Evolutionary conservation across 2,113 vertebrate genomes (phyloP).

Genomic region (Leptobrachium leishanense): DNA sequence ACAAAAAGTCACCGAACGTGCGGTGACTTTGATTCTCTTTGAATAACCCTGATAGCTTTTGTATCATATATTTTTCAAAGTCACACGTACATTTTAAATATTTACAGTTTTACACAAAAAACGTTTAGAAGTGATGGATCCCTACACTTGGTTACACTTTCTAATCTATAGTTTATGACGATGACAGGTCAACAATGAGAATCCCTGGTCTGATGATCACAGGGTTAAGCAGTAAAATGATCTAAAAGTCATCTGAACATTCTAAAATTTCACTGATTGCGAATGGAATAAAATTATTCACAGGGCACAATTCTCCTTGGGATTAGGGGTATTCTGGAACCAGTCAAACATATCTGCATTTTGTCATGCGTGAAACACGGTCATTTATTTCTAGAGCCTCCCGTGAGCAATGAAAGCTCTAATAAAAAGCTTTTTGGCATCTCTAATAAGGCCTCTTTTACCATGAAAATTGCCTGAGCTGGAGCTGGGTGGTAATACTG

Average conservation of each 20-base stretch:
- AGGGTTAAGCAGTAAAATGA: background rate
- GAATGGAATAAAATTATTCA: background rate
- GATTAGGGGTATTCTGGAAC: background rate
- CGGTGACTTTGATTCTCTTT: too few relatives aligned
- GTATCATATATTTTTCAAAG: too few relatives aligned
- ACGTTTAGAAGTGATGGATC: too few relatives aligned
- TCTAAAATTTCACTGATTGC: background rate
- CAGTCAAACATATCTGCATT: slow-evolving; percentile 10
- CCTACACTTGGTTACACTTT: too few relatives aligned
- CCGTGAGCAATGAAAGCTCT: slow-evolving; percentile 2
- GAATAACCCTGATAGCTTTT: too few relatives aligned
- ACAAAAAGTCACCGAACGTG: too few relatives aligned
- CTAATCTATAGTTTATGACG: too few relatives aligned
- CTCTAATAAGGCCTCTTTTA: slow-evolving; percentile 23
- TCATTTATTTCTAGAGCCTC: slow-evolving; percentile 9
- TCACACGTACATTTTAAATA: too few relatives aligned
- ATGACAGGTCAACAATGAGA: too few relatives aligned
- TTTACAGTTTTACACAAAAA: too few relatives aligned
- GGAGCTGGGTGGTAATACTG: slow-evolving; percentile 14
- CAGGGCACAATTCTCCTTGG: background rate
- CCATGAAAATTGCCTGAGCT: slow-evolving; percentile 2
- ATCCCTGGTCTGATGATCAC: background rate
- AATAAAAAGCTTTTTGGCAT: slow-evolving; percentile 8
- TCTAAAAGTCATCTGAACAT: background rate
- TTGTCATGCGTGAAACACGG: slow-evolving; percentile 5